These are phyloP conservation scores for Stegodyphus mimosarum DNA, from an alignment of 1,140 invertebrate genomes.

Conservation along the genomic window DNA sequence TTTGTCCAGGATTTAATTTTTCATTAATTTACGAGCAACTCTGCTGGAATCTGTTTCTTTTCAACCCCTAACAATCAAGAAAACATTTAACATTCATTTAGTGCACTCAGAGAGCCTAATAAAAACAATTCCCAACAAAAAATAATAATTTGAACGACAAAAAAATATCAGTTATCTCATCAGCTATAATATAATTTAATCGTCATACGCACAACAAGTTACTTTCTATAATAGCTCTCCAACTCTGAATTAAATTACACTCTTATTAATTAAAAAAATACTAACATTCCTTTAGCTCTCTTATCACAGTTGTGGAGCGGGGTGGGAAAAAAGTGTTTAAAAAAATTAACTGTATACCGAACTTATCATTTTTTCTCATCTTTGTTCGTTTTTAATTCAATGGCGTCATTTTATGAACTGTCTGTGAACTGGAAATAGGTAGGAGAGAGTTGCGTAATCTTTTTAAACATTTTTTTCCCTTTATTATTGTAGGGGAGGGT, in stretches of 20 bases:
- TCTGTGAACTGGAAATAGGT: not conserved
- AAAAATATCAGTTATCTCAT: conserved; percentile 47
- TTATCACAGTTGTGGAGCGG: conserved; percentile 15
- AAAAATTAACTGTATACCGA: conserved; percentile 34
- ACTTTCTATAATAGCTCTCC: conserved; percentile 42
- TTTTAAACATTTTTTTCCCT: conserved; percentile 24
- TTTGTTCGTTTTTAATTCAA: conserved; percentile 53
- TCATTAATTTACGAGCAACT: conserved; percentile 41
- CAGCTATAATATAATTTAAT: conserved; percentile 51
- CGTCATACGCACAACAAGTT: conserved; percentile 35
- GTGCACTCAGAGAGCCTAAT: conserved; percentile 13
- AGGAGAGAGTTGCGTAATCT: conserved; percentile 27
- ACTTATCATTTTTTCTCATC: conserved; percentile 54
- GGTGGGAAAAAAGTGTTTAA: conserved; percentile 24
- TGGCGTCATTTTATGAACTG: conserved; percentile 21
- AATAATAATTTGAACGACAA: conserved; percentile 26
- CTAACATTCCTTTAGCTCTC: conserved; percentile 32
- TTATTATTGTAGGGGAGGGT: not conserved
- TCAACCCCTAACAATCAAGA: conserved; percentile 37
- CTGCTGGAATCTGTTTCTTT: conserved; percentile 40
- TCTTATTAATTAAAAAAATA: conserved; percentile 57
- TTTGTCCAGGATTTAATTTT: conserved; percentile 47
- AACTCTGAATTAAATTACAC: conserved; percentile 42
- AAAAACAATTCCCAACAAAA: conserved; percentile 32
- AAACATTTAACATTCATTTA: conserved; percentile 29